Conservation (phyloP, 2,113 vertebrate genomes). For the Malaclemys terrapin region DNA sequence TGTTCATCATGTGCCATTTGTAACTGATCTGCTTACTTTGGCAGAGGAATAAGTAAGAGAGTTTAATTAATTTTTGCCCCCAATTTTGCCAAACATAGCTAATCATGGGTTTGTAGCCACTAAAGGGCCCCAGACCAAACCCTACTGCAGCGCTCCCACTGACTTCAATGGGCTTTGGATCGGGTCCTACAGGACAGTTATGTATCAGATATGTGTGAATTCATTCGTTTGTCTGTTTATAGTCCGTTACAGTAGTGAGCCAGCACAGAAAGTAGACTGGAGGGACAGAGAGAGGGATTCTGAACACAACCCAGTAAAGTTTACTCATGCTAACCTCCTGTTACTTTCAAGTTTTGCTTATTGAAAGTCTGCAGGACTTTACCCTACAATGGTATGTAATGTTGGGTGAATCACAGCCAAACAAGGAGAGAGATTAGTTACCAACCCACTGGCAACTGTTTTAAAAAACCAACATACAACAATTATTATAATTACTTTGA, state of each 20-base stretch:
- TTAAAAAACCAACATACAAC: background rate
- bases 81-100: background rate
- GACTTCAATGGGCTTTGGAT: background rate
- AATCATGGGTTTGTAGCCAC: rapidly evolving
- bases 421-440: background rate
- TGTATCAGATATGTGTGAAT: background rate
- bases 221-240: background rate
- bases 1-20: background rate
- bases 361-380: background rate
- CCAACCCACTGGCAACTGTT: background rate
- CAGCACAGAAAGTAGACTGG: background rate
- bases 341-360: background rate
- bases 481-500: background rate
- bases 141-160: background rate
- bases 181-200: background rate
- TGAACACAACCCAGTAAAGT: background rate
- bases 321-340: rapidly evolving
- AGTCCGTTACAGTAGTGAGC: background rate
- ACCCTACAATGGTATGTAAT: background rate
- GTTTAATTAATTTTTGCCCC: background rate
- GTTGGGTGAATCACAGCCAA: background rate
- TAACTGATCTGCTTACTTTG: background rate
- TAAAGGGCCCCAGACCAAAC: background rate
- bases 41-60: background rate
- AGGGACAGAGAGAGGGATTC: background rate